Evolutionary conservation across 2,888 invertebrate species (phyloP).

Genomic region (Acheta domesticus): DNA sequence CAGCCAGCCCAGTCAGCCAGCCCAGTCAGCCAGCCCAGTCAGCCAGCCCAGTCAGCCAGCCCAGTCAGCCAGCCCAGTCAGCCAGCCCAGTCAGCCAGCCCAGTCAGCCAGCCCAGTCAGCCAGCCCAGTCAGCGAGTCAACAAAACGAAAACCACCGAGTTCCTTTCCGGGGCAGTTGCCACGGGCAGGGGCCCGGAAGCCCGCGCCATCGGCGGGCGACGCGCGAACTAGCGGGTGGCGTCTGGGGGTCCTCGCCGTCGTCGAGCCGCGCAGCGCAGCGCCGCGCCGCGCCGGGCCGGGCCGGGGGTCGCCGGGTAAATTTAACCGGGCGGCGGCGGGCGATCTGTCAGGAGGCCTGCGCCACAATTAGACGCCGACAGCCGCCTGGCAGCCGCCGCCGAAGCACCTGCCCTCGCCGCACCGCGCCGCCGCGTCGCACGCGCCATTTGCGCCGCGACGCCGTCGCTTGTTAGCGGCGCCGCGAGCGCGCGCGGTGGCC

Average conservation of each 20-base stretch:
- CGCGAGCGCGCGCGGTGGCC: constrained; percentile 18
- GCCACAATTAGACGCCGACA: constrained; percentile 18
- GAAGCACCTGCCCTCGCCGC: neutral
- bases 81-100: too few relatives aligned
- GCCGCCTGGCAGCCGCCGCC: neutral
- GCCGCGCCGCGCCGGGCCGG: neutral
- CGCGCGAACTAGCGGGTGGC: too few relatives aligned
- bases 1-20: too few relatives aligned
- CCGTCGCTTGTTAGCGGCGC: constrained; percentile 18
- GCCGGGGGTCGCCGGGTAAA: neutral
- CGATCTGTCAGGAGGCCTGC: neutral
- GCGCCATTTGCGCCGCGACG: constrained; percentile 18
- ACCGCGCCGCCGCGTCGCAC: constrained; percentile 18
- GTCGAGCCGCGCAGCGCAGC: neutral
- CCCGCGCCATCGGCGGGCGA: too few relatives aligned
- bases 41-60: too few relatives aligned
- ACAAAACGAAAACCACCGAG: too few relatives aligned
- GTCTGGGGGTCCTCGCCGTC: neutral
- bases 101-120: too few relatives aligned
- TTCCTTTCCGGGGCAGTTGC: too few relatives aligned
- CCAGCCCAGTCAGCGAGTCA: too few relatives aligned
- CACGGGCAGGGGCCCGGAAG: too few relatives aligned
- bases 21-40: too few relatives aligned
- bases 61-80: too few relatives aligned
- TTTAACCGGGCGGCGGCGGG: neutral